Conservation (phyloP, 1,140 invertebrate genomes). For the Homalodisca vitripennis region DNA sequence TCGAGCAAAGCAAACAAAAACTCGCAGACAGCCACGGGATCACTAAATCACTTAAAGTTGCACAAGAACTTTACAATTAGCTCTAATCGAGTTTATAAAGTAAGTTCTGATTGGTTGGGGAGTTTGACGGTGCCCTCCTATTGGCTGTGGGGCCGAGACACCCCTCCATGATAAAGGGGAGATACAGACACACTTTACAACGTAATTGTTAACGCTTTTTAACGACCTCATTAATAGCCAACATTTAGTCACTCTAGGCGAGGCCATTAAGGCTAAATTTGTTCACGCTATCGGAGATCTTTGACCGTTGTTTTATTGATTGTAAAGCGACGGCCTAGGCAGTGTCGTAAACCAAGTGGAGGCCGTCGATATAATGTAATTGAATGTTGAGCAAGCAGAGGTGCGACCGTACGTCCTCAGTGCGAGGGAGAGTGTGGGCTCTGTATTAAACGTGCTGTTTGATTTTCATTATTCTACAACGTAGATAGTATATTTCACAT, state of each 20-base stretch:
- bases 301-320: slow-evolving; percentile 7
- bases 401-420: too few species aligned
- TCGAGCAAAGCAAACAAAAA: slow-evolving; percentile 1
- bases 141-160: not conserved
- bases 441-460: too few species aligned
- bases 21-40: not conserved
- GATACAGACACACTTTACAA: not conserved
- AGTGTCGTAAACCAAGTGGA: not conserved
- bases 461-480: too few species aligned
- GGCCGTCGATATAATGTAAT: not conserved
- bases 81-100: slow-evolving; percentile 14
- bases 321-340: not conserved
- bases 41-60: slow-evolving; percentile 10
- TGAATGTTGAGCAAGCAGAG: too few species aligned
- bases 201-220: slow-evolving; percentile 23
- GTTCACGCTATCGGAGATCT: slow-evolving; percentile 12
- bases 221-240: slow-evolving; percentile 10
- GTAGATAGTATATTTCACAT: too few species aligned
- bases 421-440: too few species aligned
- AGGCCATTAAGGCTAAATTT: slow-evolving; percentile 5
- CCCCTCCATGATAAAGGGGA: too few species aligned
- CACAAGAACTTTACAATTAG: slow-evolving; percentile 18
- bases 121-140: not conserved
- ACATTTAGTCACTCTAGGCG: slow-evolving; percentile 4
- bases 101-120: slow-evolving; percentile 14